Base-by-base conservation (phyloP, 2,888 invertebrate species). In the Pandemis corylana region DNA sequence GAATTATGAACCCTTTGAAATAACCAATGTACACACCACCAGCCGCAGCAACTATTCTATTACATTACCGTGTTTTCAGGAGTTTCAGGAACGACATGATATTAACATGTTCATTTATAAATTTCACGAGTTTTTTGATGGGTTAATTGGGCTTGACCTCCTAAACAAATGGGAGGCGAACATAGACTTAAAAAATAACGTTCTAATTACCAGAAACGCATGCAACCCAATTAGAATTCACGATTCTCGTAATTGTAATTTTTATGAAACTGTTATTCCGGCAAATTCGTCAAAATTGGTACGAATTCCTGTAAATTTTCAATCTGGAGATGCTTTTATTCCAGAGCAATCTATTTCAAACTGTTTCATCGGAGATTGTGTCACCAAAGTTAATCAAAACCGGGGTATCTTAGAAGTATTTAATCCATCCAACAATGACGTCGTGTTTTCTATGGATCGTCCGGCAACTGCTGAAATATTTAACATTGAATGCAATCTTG, bases 21-120 rank as follows among this genome's bases (percentile, higher is more conserved):
- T 68, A 7, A 68, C 68, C 0, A 59, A 68, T 13, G 66, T 82
- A 1, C 82, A 83, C 36, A 81, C 78, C 0, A 77, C 77, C 0
- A 80, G 62, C 44, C 41, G 77, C 9, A 81, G 76, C 42, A 67
- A 83, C 4, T 79, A 80, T 74, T 83, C 83, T 0, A 79, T 83
- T 13, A 80, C 77, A 0, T 2, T 83, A 61, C 84, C 77, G 2
- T 77, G 76, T 61, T 79, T 79, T 71, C 28, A 62, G 0, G 80
- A 80, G 62, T 78, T 79, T 68, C 76, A 77, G 68, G 82, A 68
- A 78, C 68, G 68, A 66, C 9, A 53, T 61, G 65, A 44, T 77
- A 71, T 42, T n/a, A 78, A 46, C 7, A 7, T 46, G 1, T 65
- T 59, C 46, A 36, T 65, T 6, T 75, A 78, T 46, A 56, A 65